Evolutionary conservation across 2,797 vertebrate species (phyloP).

Genomic region (Lophius americanus): DNA sequence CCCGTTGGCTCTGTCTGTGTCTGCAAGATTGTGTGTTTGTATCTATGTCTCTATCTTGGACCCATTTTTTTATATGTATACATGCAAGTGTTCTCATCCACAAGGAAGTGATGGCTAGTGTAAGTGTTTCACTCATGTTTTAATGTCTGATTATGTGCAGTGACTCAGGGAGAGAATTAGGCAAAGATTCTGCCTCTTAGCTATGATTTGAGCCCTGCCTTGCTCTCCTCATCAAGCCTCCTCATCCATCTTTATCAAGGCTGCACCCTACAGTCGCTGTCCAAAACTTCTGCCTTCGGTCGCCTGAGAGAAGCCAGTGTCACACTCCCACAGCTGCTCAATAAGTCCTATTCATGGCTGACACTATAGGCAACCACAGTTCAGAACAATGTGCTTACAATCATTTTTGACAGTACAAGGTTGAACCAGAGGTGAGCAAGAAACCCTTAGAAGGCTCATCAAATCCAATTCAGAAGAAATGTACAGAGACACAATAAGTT

Average conservation of each 20-base stretch:
- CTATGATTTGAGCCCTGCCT: slow-evolving; percentile 49
- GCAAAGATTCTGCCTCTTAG: slow-evolving; percentile 67
- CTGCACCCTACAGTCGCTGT: slow-evolving; percentile 47
- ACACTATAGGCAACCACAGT: slow-evolving; percentile 57
- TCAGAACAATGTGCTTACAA: slow-evolving; percentile 66
- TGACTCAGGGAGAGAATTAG: slow-evolving; percentile 68
- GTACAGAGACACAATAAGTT: slow-evolving; percentile 56
- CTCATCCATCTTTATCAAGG: slow-evolving; percentile 68
- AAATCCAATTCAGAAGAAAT: slow-evolving; percentile 23
- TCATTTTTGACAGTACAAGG: slow-evolving; percentile 50
- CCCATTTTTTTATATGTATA: slow-evolving; percentile 16
- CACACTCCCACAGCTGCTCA: slow-evolving; percentile 60
- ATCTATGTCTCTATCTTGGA: slow-evolving; percentile 25
- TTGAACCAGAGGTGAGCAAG: slow-evolving; percentile 68
- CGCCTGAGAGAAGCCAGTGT: slow-evolving; percentile 64
- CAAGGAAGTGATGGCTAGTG: slow-evolving; percentile 44
- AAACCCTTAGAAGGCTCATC: slow-evolving; percentile 53
- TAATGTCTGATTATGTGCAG: slow-evolving; percentile 70
- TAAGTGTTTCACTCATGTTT: slow-evolving; percentile 71
- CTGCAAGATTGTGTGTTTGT: slow-evolving; percentile 42
- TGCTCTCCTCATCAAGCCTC: slow-evolving; percentile 48
- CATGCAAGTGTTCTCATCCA: slow-evolving; percentile 27
- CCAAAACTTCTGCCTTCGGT: slow-evolving; percentile 47
- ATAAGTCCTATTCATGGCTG: slow-evolving; percentile 66
- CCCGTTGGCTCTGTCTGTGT: slow-evolving; percentile 65